Conservation (phyloP, 64 coral and sea anemone genomes). For the Montipora cactus region DNA sequence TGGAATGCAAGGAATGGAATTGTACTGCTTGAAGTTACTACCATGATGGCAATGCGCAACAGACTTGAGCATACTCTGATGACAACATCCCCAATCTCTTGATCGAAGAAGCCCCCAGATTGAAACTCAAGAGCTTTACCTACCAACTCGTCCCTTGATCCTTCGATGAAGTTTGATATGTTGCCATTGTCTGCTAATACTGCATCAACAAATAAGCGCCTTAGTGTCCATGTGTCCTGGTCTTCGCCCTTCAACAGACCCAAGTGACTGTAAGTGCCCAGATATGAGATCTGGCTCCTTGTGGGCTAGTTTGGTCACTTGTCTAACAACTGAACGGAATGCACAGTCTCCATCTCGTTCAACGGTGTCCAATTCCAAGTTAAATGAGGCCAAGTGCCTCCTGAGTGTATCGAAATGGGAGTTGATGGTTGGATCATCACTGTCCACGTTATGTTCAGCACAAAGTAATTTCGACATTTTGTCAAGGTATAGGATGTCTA, state of each 20-base stretch:
- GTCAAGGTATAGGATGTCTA: conserved; percentile 13
- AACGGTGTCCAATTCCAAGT: conserved; percentile 29
- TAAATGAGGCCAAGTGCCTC: conserved; percentile 54
- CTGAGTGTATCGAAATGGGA: conserved; percentile 16
- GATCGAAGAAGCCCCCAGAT: conserved; percentile 23
- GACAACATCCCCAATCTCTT: conserved; percentile 39
- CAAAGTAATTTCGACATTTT: conserved; percentile 29
- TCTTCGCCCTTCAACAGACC: conserved; percentile 38
- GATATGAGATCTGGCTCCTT: not conserved
- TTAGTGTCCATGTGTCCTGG: conserved; percentile 19
- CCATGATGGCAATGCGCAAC: not conserved
- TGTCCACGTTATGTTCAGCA: conserved; percentile 7
- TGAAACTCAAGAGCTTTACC: conserved; percentile 49
- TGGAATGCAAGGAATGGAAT: not conserved
- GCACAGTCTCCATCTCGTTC: not conserved
- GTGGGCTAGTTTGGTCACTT: not conserved
- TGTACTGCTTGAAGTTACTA: conserved; percentile 28
- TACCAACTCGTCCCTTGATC: not conserved
- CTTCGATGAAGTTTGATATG: conserved; percentile 9
- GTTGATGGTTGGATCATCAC: conserved; percentile 42
- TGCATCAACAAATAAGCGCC: conserved; percentile 60
- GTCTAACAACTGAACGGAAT: conserved; percentile 46
- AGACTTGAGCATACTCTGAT: conserved; percentile 18
- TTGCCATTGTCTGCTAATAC: not conserved
- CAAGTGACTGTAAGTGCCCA: not conserved